Evolutionary conservation across 2,888 invertebrate genomes (phyloP).

Genomic region (Asteroscopus sphinx): DNA sequence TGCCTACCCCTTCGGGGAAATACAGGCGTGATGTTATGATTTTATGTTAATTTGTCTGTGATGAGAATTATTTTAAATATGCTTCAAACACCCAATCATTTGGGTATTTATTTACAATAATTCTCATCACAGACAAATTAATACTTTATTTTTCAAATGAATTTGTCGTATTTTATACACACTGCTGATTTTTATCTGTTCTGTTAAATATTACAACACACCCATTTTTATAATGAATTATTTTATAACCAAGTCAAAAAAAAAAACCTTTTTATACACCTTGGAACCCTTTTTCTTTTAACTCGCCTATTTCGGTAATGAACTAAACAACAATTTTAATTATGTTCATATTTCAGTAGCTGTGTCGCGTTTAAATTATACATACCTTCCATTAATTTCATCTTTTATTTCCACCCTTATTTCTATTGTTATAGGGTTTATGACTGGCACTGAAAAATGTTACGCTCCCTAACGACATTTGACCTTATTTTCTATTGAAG

Average conservation of each 20-base stretch:
- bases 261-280: background rate
- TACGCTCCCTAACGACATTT: constrained; percentile 1
- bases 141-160: no score
- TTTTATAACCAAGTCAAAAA: background rate
- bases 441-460: constrained; percentile 11
- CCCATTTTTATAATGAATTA: no score
- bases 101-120: no score
- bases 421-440: constrained; percentile 10
- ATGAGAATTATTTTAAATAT: no score
- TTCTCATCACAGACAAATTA: no score
- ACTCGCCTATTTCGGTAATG: constrained; percentile 4
- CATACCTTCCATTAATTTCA: constrained; percentile 27
- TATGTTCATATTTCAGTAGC: constrained; percentile 26
- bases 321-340: constrained; percentile 21
- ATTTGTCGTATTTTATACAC: no score
- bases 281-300: background rate
- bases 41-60: no score
- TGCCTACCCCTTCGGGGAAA: no score
- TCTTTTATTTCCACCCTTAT: constrained; percentile 17
- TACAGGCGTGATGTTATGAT: no score
- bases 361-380: constrained; percentile 18
- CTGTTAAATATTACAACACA: no score
- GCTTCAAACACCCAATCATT: no score
- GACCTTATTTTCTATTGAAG: constrained; percentile 17
- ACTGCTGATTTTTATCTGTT: no score